Conservation (phyloP, 2,888 invertebrate genomes). For the Deroplatys truncata region DNA sequence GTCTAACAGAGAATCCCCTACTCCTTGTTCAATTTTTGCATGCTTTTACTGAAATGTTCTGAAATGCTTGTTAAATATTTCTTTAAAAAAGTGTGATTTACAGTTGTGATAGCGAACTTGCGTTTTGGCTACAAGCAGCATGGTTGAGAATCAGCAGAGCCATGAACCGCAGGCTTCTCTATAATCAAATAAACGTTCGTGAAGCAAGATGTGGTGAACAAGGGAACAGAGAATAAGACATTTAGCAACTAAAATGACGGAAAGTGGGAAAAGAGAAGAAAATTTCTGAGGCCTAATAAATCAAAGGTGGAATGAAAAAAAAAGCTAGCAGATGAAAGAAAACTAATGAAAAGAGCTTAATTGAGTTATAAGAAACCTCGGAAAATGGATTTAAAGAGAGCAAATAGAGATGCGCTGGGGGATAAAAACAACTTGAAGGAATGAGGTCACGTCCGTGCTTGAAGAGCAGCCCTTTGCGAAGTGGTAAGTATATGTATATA, state of each 20-base stretch:
- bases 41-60: no score
- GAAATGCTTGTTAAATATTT: no score
- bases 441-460: background rate
- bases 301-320: background rate
- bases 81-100: no score
- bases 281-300: background rate
- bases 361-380: conserved; percentile 3
- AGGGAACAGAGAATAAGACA: background rate
- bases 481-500: background rate
- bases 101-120: no score
- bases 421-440: background rate
- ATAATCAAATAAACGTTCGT: background rate
- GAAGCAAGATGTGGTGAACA: background rate
- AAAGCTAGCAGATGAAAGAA: background rate
- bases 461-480: background rate
- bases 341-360: conserved; percentile 6
- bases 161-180: background rate
- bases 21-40: no score
- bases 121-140: no score
- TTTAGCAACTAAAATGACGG: background rate
- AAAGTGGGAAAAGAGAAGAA: background rate
- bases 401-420: background rate
- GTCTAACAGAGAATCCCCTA: no score
- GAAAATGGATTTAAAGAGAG: background rate
- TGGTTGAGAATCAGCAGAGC: background rate